Evolutionary conservation across 2,888 invertebrate species (phyloP), one percentile per base, ranked within the genome.

Genomic region (Resseliella maxima): DNA sequence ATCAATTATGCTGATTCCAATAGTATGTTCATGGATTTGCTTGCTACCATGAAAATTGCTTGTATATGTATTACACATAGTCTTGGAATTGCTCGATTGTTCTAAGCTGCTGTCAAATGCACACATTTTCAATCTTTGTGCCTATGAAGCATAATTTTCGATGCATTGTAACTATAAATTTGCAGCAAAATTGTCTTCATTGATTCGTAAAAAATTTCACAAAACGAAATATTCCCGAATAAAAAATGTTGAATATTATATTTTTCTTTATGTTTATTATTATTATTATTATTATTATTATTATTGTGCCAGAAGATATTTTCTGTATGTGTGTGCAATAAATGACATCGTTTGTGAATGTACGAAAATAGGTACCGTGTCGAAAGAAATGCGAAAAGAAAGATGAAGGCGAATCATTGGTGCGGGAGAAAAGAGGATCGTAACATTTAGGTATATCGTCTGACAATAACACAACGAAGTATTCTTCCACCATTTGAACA

Each of bases 401-500:
- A 10, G 59, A 59, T 59, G 24, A n/a, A n/a, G n/a, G 50, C 50
- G 18, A 50, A 50, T 50, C 6, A 41, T 2, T 50, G 72, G 15
- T 72, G 72, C 3, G 18, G 72, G 21, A 3, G 31, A 31, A 15
- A 15, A 15, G 10, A 31, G 72, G 35, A 72, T 35, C 31, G 72
- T 72, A 72, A 72, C 72, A 72, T 72, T 72, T 72, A 72, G 72
- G 72, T 72, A 35, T 15, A 72, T 31, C 72, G 72, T 31, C 72
- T 72, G 72, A 72, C 72, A 72, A 72, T 18, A 50, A 31, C 35
- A 72, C 72, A 72, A 72, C 72, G 72, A 18, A n/a, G 10, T 72
- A 31, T 72, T 72, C 72, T 72, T 72, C 72, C 72, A 72, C 72
- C 72, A 72, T 72, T 72, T 72, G 72, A 72, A 72, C 72, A 72